These are phyloP conservation scores for Chlamydotis undulata DNA, from an alignment of 2,113 vertebrate genomes.

Conservation along the genomic window DNA sequence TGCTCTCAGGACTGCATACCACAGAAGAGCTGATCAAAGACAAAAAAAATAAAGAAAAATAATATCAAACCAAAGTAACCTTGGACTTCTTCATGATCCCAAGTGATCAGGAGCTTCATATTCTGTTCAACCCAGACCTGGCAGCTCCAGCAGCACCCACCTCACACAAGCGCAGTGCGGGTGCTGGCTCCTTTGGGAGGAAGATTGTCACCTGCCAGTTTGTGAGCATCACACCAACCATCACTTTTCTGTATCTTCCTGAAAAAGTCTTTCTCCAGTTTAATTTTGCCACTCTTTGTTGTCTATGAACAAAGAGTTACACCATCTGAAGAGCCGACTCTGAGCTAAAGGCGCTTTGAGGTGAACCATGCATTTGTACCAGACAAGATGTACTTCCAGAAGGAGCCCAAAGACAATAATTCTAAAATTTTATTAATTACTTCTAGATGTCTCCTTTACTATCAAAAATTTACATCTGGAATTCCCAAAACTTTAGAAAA, in stretches of 20 bases:
- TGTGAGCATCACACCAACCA: background rate
- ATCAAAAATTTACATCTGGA: background rate
- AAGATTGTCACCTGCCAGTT: background rate
- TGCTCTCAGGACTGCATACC: no score
- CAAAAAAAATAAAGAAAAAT: background rate
- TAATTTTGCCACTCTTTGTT: background rate
- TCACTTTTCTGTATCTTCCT: background rate
- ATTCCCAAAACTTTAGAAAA: background rate
- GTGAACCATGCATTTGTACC: background rate
- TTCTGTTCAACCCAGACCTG: background rate
- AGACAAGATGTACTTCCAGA: background rate
- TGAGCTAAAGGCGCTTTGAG: background rate
- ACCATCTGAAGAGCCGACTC: background rate
- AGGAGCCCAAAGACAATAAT: background rate
- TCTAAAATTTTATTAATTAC: background rate
- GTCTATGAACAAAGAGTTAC: background rate
- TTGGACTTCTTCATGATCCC: background rate
- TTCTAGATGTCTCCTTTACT: background rate
- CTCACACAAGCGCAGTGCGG: accelerated
- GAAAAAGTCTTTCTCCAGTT: background rate
- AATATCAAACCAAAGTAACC: background rate
- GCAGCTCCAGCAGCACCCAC: no score
- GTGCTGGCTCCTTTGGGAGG: background rate
- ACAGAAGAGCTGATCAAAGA: background rate
- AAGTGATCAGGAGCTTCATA: background rate